Base-by-base conservation (phyloP, 2,888 invertebrate genomes). In the Sarcophaga subvicina region DNA sequence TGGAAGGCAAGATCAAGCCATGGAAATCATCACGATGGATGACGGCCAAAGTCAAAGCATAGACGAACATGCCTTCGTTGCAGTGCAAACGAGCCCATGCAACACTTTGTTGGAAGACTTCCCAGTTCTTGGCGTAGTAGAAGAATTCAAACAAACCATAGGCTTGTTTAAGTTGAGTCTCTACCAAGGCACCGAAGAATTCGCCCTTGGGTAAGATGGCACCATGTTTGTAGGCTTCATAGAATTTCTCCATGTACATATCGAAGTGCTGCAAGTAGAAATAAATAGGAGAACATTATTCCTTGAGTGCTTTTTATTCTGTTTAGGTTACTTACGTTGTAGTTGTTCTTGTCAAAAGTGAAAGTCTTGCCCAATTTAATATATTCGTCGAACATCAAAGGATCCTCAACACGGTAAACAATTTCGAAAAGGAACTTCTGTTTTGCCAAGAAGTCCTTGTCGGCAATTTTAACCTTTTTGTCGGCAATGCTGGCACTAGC, bases 1-100 rank as follows among this genome's bases (percentile, higher is more conserved):
- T 95, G 45, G 96, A 95, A 37, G 97, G 97, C 27, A 97, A 92
- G 69, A 95, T 94, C 88, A 97, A 94, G 71, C 96, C 96, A 83
- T 94, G 94, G 92, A 95, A 95, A 91, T 97, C 96, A 8, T 92
- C 91, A 72, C 96, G 95, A 92, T 96, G 96, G 91, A 96, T 94
- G 72, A 96, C 94, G 85, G 96, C 96, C 85, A 95, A 94, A 72
- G 95, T 95, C 88, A 96, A 93, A 14, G 96, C 95, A 90, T 96
- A 96, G 85, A 96, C 94, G 93, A 96, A 97, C 94, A 96, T 95
- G 90, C 95, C 96, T 88, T 96, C 96, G 92, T 97, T 97, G 84
- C 96, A 93, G 88, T 95, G 93, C 79, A 95, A 94, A 80, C 96
- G 95, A 37, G 96, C 94, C 94, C 95, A 96, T 60, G 95, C 95